Conservation (phyloP, 2,113 vertebrate species). For the Puffinus mauretanicus region DNA sequence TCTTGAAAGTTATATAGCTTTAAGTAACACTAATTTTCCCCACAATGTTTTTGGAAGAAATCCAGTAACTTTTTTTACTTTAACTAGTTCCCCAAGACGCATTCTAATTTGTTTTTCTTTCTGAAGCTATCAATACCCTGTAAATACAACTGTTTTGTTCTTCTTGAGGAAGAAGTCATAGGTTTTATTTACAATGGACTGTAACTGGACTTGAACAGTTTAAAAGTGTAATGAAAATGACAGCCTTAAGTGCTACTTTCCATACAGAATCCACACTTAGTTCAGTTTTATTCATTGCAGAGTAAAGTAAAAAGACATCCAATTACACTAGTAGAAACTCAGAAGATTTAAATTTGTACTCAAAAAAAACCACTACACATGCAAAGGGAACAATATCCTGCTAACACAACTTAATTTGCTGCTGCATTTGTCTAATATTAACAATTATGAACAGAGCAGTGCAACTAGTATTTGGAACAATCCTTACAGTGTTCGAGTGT, state of each 20-base stretch:
- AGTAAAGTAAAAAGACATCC: slow-evolving; percentile 71
- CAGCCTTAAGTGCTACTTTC: slow-evolving; percentile 68
- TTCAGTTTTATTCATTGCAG: slow-evolving; percentile 75
- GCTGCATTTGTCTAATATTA: slow-evolving; percentile 91
- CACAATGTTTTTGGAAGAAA: slow-evolving; percentile 1
- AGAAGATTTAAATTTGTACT: slow-evolving; percentile 67
- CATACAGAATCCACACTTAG: slow-evolving; percentile 69
- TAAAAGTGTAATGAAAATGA: slow-evolving; percentile 52
- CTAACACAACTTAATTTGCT: slow-evolving; percentile 80
- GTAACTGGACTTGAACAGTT: slow-evolving; percentile 69
- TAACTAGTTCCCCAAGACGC: slow-evolving; percentile 34
- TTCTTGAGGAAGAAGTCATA: slow-evolving; percentile 63
- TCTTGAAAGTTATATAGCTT: background rate
- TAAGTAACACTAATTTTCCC: background rate
- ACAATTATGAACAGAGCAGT: slow-evolving; percentile 99
- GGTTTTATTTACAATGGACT: slow-evolving; percentile 78
- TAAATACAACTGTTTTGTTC: slow-evolving; percentile 48
- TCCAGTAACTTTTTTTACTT: background rate
- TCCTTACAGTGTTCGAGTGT: slow-evolving; percentile 86
- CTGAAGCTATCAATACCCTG: slow-evolving; percentile 42
- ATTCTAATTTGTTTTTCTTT: background rate
- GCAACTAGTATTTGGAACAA: slow-evolving; percentile 91
- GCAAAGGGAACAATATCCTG: slow-evolving; percentile 82
- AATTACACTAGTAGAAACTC: slow-evolving; percentile 74
- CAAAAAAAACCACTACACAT: slow-evolving; percentile 75